Conservation (phyloP, 1,140 invertebrate genomes). For the Drosophila repleta region DNA sequence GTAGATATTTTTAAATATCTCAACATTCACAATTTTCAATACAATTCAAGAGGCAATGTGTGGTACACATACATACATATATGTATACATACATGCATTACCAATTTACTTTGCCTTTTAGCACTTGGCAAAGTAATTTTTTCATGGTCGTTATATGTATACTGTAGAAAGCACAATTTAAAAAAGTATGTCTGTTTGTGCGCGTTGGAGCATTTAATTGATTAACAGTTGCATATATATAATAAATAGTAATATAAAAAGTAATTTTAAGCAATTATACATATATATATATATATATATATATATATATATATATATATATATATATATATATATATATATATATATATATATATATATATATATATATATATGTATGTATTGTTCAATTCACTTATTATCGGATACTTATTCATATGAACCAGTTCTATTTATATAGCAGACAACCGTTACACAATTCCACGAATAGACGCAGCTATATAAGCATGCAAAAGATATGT, state of each 20-base stretch:
- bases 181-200: too few species aligned
- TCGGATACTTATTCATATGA: constrained; percentile 27
- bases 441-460: constrained; percentile 57
- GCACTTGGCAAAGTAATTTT: too few species aligned
- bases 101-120: too few species aligned
- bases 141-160: too few species aligned
- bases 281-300: neutral
- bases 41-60: too few species aligned
- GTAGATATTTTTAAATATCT: neutral
- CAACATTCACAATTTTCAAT: neutral
- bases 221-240: too few species aligned
- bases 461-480: constrained; percentile 38
- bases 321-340: neutral
- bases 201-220: too few species aligned
- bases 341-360: too few species aligned
- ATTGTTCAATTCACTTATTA: constrained; percentile 23
- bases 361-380: too few species aligned
- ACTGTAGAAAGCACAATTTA: too few species aligned
- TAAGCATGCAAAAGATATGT: neutral
- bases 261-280: too few species aligned
- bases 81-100: neutral
- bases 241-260: too few species aligned
- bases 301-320: neutral
- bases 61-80: constrained; percentile 8
- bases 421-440: constrained; percentile 50